Evolutionary conservation across 2,888 invertebrate species (phyloP).

Genomic region (Ochropleura leucogaster): DNA sequence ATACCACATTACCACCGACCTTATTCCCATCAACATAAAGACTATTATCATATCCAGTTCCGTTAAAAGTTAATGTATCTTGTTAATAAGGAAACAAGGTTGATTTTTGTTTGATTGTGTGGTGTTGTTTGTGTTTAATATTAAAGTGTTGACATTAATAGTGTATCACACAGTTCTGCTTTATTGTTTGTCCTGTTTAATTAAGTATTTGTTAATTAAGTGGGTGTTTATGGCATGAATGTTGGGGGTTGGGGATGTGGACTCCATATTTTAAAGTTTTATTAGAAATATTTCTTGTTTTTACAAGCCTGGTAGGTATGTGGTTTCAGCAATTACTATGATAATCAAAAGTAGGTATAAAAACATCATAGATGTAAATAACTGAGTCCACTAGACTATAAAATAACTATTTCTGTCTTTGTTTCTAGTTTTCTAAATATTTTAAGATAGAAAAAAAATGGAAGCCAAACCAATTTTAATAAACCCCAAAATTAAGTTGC

Average conservation of each 20-base stretch:
- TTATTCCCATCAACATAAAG: conserved; percentile 37
- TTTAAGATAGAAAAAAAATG: neutral
- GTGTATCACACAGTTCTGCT: conserved; percentile 56
- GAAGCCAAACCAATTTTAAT: conserved; percentile 43
- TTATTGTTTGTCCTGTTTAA: conserved; percentile 60
- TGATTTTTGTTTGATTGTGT: conserved; percentile 39
- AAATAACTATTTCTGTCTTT: neutral
- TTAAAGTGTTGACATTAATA: conserved; percentile 62
- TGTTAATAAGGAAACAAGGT: conserved; percentile 15
- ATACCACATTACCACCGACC: conserved; percentile 33
- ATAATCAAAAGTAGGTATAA: neutral
- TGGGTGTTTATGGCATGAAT: conserved; percentile 50
- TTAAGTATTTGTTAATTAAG: conserved; percentile 65
- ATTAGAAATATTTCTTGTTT: neutral
- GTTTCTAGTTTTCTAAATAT: neutral
- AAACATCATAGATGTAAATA: neutral
- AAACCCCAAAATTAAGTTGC: conserved; percentile 70
- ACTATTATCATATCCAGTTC: conserved; percentile 22
- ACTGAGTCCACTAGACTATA: neutral
- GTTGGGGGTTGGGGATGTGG: conserved; percentile 12
- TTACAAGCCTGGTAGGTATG: neutral
- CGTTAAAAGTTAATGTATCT: conserved; percentile 8
- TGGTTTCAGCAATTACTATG: neutral
- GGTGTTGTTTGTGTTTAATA: conserved; percentile 27
- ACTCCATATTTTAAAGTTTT: conserved; percentile 31